phyloP scores from a whole-genome alignment of 2,797 vertebrate species.

The Enteromius unitaeniatus region DNA sequence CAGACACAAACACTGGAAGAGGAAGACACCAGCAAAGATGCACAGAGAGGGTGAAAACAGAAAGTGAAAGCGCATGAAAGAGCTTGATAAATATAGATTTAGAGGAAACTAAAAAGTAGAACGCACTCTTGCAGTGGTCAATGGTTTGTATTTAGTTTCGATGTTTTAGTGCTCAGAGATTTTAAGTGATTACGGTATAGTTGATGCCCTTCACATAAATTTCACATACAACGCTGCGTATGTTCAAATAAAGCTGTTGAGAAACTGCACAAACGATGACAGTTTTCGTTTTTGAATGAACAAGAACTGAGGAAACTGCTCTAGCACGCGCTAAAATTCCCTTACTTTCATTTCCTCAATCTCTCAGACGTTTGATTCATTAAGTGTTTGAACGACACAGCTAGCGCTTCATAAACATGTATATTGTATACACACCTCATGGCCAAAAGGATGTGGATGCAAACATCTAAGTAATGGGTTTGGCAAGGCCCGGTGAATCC shows the following conservation, averaged over 20 bases:
- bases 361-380: slow-evolving; percentile 1
- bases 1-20: slow-evolving; percentile 15
- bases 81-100: slow-evolving; percentile 31
- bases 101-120: slow-evolving; percentile 45
- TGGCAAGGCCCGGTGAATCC: not conserved
- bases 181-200: not conserved
- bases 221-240: not conserved
- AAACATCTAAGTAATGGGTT: slow-evolving; percentile 8
- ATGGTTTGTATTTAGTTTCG: not conserved
- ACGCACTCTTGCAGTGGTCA: slow-evolving; percentile 61
- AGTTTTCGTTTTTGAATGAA: not conserved
- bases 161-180: not conserved
- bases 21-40: not conserved
- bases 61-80: slow-evolving; percentile 43
- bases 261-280: not conserved
- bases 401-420: not conserved
- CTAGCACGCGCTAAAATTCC: not conserved
- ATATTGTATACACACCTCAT: slow-evolving; percentile 25
- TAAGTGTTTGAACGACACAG: not conserved
- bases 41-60: slow-evolving; percentile 2
- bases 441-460: slow-evolving; percentile 12
- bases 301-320: not conserved
- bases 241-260: slow-evolving; percentile 3
- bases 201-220: not conserved
- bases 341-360: slow-evolving; percentile 3